Evolutionary conservation across 2,888 invertebrate genomes (phyloP).

Genomic region (Brassicogethes aeneus): DNA sequence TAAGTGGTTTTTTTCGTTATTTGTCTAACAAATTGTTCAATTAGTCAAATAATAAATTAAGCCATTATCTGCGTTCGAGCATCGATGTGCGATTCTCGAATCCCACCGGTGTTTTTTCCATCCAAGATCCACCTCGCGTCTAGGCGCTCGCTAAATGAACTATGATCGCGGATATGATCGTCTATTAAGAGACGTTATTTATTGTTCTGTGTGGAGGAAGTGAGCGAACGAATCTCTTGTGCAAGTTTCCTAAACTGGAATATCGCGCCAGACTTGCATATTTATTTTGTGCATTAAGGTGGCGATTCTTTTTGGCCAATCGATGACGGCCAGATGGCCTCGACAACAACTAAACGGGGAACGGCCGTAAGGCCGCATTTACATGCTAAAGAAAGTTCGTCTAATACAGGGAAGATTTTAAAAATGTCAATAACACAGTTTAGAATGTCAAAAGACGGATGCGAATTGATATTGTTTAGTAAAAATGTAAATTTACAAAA

Average conservation of each 20-base stretch:
- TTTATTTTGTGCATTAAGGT: neutral
- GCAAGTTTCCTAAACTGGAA: neutral
- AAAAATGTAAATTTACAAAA: too few species aligned
- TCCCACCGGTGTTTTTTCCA: neutral
- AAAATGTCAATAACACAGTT: too few species aligned
- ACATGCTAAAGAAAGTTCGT: too few species aligned
- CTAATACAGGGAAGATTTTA: too few species aligned
- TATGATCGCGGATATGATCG: neutral
- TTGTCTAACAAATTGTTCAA: neutral
- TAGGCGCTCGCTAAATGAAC: neutral
- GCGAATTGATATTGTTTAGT: too few species aligned
- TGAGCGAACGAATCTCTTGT: neutral
- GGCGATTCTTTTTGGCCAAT: neutral
- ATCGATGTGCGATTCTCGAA: neutral
- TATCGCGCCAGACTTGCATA: neutral
- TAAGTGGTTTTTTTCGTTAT: too few species aligned
- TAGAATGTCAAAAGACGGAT: too few species aligned
- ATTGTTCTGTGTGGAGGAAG: neutral
- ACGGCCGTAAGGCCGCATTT: too few species aligned
- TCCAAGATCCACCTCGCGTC: too few species aligned
- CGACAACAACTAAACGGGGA: too few species aligned
- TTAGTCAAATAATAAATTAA: neutral
- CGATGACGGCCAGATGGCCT: too few species aligned
- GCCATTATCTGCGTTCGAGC: neutral
- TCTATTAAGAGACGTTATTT: neutral